Evolutionary conservation across 2,113 vertebrate species (phyloP).

Genomic region (Hystrix brachyura): DNA sequence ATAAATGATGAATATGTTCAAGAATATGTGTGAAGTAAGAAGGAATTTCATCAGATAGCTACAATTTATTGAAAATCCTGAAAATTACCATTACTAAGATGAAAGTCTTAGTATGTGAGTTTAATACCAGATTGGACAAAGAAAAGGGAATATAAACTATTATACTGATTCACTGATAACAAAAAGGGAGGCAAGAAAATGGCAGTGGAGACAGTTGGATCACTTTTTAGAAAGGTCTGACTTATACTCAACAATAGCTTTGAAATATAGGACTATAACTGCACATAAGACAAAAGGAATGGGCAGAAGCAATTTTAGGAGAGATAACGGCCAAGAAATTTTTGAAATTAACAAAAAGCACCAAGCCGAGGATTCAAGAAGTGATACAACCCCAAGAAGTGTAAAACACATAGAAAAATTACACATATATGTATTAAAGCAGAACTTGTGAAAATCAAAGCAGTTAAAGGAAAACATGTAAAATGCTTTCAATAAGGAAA

Average conservation of each 20-base stretch:
- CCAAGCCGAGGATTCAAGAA: neutral
- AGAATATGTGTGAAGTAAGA: neutral
- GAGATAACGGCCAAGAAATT: neutral
- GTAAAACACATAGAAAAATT: neutral
- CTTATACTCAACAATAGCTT: neutral
- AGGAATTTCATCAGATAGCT: neutral
- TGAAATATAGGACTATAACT: neutral
- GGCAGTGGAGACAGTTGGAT: neutral
- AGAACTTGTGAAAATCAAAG: neutral
- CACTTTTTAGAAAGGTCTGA: neutral
- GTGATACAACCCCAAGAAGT: neutral
- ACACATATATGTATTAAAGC: neutral
- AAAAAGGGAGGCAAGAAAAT: neutral
- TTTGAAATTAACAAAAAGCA: neutral
- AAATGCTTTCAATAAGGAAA: neutral
- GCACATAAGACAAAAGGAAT: neutral
- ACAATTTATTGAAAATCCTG: neutral
- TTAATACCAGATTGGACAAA: neutral
- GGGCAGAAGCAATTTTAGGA: neutral
- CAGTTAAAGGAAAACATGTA: neutral
- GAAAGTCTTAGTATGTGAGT: no score
- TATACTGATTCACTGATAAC: neutral
- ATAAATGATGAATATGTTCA: neutral
- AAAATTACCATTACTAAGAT: neutral
- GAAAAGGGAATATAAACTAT: neutral